phyloP scores from a whole-genome alignment of 2,113 vertebrate genomes.

The Alethe castanea region DNA sequence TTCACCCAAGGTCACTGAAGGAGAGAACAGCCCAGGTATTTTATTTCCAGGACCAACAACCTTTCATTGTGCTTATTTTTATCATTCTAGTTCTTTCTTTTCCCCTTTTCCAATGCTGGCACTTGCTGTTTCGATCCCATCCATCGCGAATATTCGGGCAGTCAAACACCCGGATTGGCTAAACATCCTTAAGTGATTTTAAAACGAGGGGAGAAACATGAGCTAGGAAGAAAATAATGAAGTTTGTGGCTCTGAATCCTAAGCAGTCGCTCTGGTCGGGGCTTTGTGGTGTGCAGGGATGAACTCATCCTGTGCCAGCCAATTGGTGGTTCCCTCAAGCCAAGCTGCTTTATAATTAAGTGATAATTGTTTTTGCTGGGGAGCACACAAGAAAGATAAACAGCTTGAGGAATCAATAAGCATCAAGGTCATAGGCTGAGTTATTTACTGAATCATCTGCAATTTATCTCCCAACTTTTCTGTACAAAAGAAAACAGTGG shows the following conservation, averaged over 20 bases:
- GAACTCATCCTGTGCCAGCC: constrained; percentile 69
- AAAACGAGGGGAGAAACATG: constrained; percentile 52
- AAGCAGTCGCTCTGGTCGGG: constrained; percentile 59
- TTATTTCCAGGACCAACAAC: background rate
- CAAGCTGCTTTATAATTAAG: constrained; percentile 82
- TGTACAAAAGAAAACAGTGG: constrained; percentile 20
- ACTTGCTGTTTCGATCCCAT: background rate
- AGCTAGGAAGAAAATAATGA: constrained; percentile 68
- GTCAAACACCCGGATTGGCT: constrained; percentile 7
- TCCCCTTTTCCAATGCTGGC: background rate
- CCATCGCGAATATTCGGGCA: background rate
- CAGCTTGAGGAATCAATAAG: constrained; percentile 80
- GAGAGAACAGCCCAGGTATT: background rate
- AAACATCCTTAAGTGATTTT: constrained; percentile 62
- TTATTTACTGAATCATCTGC: constrained; percentile 75
- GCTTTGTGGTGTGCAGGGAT: constrained; percentile 57
- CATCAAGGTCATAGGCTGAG: constrained; percentile 80
- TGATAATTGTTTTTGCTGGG: constrained; percentile 78
- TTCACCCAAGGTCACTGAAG: background rate
- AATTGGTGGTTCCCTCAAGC: constrained; percentile 69
- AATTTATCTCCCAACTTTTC: constrained; percentile 74
- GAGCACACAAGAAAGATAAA: constrained; percentile 77
- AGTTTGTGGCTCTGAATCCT: constrained; percentile 71
- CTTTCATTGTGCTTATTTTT: background rate
- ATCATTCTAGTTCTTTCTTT: background rate